A percentile compares a stretch with the other conserved stretches of the same genome.
Conservation (phyloP, 2,113 vertebrate species). For the Rhinoptilus africanus region DNA sequence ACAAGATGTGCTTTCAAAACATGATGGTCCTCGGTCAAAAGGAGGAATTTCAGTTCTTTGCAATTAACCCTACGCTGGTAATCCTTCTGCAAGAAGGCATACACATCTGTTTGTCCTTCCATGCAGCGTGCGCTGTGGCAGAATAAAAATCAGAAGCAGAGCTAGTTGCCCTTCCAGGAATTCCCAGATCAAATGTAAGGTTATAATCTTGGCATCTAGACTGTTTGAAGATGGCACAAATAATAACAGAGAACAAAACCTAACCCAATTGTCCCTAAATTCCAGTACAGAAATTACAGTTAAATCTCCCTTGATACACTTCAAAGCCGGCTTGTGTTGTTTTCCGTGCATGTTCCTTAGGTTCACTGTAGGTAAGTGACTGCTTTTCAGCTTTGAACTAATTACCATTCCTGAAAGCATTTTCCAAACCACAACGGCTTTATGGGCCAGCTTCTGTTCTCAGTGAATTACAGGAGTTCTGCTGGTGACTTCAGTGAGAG, state of each 20-base stretch:
- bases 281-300: not conserved
- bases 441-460: not conserved
- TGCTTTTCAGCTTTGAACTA: constrained; percentile 13
- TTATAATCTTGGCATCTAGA: not conserved
- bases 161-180: not conserved
- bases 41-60: not conserved
- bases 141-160: constrained; percentile 35
- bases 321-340: not conserved
- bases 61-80: not conserved
- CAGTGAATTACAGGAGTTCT: not conserved
- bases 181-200: not conserved
- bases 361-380: not conserved
- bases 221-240: not conserved
- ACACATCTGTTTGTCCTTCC: not conserved
- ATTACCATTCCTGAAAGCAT: not conserved
- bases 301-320: not conserved
- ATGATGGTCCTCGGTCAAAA: not conserved
- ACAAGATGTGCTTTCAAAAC: not conserved
- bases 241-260: not conserved
- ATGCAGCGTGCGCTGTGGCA: not conserved
- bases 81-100: not conserved
- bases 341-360: not conserved
- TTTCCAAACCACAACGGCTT: not conserved
- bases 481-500: not conserved
- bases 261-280: not conserved